Conservation (phyloP, 2,797 vertebrate species). For the Brotula barbata region DNA sequence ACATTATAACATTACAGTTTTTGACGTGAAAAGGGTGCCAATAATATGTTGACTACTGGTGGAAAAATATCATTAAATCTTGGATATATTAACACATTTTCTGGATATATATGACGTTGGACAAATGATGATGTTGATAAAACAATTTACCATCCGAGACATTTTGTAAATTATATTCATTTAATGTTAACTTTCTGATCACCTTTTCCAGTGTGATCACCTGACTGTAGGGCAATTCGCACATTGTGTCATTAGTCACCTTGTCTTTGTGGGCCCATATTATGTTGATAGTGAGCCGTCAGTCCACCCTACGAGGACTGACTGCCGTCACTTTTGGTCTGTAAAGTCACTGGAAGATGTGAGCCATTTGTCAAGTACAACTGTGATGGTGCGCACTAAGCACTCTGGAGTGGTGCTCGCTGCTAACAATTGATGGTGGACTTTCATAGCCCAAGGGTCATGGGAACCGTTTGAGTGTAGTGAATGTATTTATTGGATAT, state of each 20-base stretch:
- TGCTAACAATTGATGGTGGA: background rate
- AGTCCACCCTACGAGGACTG: constrained; percentile 16
- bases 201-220: constrained; percentile 7
- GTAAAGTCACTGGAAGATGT: constrained; percentile 2
- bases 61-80: background rate
- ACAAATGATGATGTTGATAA: too few species aligned
- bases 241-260: constrained; percentile 49
- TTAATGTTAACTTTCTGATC: background rate
- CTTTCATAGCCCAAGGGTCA: background rate
- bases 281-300: constrained; percentile 46
- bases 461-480: too few species aligned
- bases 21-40: too few species aligned
- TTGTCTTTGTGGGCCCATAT: constrained; percentile 19
- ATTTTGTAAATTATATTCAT: too few species aligned
- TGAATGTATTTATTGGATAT: too few species aligned
- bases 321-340: background rate
- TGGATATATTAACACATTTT: background rate
- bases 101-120: too few species aligned
- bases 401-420: too few species aligned
- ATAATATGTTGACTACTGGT: too few species aligned
- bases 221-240: constrained; percentile 34
- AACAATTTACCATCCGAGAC: background rate
- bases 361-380: constrained; percentile 33
- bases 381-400: background rate
- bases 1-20: too few species aligned